Evolutionary conservation across 35 echinoderm and acorn worm genomes (phyloP).

Genomic region (Heliocidaris erythrogramma): DNA sequence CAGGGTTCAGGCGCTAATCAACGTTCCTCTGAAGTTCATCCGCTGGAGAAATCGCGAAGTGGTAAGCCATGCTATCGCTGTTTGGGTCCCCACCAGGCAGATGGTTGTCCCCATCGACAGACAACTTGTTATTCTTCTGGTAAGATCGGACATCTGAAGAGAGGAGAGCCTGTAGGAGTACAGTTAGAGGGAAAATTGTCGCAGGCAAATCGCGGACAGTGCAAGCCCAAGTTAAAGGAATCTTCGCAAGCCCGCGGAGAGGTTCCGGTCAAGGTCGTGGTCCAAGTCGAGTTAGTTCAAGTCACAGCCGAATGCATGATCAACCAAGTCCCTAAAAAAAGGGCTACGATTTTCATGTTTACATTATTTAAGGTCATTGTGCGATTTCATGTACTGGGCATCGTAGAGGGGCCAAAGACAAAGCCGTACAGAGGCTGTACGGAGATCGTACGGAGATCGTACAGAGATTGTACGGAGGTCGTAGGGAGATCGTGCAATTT

Average conservation of each 20-base stretch:
- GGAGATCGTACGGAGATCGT: too few species aligned
- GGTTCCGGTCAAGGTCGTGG: background rate
- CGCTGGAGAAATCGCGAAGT: background rate
- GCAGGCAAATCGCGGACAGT: too few species aligned
- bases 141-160: conserved; percentile 43
- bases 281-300: background rate
- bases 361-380: too few species aligned
- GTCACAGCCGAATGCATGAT: background rate
- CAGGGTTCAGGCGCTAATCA: background rate
- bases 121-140: background rate
- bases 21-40: background rate
- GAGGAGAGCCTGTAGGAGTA: conserved; percentile 17
- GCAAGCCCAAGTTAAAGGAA: background rate
- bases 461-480: too few species aligned
- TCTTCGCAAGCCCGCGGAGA: background rate
- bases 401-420: too few species aligned
- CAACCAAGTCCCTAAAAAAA: background rate
- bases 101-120: background rate
- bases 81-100: background rate
- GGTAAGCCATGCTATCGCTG: conserved; percentile 12
- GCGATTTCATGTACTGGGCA: too few species aligned
- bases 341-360: too few species aligned
- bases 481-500: too few species aligned
- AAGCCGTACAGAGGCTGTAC: too few species aligned
- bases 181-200: too few species aligned